Evolutionary conservation across 2,797 vertebrate genomes (phyloP).

Genomic region (Poecilia gillii): DNA sequence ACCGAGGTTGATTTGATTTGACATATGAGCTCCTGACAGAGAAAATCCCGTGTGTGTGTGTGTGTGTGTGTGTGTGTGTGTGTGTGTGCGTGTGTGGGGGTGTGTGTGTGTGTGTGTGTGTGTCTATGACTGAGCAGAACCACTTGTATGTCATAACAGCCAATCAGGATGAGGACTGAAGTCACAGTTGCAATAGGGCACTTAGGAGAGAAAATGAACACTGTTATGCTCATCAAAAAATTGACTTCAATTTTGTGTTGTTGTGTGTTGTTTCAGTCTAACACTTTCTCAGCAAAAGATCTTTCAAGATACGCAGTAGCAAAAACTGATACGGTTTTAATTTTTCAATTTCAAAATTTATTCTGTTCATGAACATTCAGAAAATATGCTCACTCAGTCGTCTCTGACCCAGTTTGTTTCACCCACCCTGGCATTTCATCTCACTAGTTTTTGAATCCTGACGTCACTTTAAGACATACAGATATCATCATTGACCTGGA

Average conservation of each 20-base stretch:
- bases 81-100: no score
- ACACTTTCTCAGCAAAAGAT: slow-evolving; percentile 17
- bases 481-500: slow-evolving; percentile 25
- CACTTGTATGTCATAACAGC: slow-evolving; percentile 62
- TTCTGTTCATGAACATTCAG: neutral
- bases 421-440: slow-evolving; percentile 33
- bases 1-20: slow-evolving; percentile 51
- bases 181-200: slow-evolving; percentile 63
- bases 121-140: slow-evolving; percentile 41
- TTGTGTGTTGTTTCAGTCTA: slow-evolving; percentile 13
- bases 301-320: slow-evolving; percentile 8
- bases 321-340: slow-evolving; percentile 13
- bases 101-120: slow-evolving; percentile 16
- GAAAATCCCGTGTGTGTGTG: slow-evolving; percentile 13
- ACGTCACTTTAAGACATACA: slow-evolving; percentile 36
- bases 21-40: slow-evolving; percentile 53
- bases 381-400: neutral
- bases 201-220: slow-evolving; percentile 44
- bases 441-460: slow-evolving; percentile 15
- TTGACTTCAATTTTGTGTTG: neutral
- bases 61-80: slow-evolving; percentile 15
- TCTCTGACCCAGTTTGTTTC: slow-evolving; percentile 36
- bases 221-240: slow-evolving; percentile 44
- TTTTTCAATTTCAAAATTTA: neutral
- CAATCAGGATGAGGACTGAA: slow-evolving; percentile 70